Conservation (phyloP, 2,113 vertebrate species). For the Crotalus viridis region DNA sequence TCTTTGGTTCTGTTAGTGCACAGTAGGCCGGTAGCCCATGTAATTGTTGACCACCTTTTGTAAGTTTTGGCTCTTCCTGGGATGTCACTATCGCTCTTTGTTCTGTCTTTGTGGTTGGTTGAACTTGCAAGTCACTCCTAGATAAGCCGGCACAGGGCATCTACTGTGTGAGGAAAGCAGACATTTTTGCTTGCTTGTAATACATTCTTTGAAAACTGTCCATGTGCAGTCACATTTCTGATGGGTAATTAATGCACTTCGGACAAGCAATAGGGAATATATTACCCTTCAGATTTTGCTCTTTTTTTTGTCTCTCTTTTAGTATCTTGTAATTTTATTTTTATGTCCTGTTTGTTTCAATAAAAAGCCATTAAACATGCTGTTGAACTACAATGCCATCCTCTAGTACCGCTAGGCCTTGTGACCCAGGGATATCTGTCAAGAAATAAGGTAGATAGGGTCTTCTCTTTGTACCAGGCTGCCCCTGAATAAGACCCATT, state of each 20-base stretch:
- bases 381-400: neutral
- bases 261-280: neutral
- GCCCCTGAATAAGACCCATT: neutral
- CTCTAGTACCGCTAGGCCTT: neutral
- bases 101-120: neutral
- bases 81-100: neutral
- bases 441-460: neutral
- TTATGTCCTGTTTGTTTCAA: neutral
- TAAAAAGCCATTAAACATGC: neutral
- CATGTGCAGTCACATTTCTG: neutral
- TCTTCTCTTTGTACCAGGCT: neutral
- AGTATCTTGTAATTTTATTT: neutral
- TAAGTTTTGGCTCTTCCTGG: neutral
- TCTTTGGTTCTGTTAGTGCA: neutral
- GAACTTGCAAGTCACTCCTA: neutral
- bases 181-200: neutral
- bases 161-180: neutral
- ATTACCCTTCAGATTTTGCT: neutral
- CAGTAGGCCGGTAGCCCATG: neutral
- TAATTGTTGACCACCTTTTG: neutral
- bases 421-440: neutral
- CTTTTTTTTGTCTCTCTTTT: neutral
- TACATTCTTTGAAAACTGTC: neutral
- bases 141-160: neutral
- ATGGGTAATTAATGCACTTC: neutral